Conservation (phyloP, 2,797 vertebrate genomes). For the Eremophila alpestris region DNA sequence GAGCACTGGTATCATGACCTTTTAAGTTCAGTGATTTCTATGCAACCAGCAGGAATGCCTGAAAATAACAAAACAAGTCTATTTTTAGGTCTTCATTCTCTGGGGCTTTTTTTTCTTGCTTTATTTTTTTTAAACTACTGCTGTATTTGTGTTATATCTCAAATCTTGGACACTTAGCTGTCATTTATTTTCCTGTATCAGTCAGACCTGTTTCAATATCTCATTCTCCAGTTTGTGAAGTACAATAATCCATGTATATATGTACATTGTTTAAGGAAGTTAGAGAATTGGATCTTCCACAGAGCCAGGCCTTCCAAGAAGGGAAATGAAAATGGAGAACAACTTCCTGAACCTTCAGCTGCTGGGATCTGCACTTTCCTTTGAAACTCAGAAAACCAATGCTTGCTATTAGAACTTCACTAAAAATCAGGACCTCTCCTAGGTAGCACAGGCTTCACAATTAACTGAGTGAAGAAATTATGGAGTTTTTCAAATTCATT, state of each 20-base stretch:
- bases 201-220: neutral
- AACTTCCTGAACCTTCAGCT: neutral
- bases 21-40: slow-evolving; percentile 15
- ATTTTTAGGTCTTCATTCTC: slow-evolving; percentile 4
- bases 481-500: neutral
- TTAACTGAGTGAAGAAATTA: neutral
- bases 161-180: neutral
- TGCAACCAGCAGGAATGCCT: neutral
- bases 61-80: slow-evolving; percentile 1
- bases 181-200: neutral
- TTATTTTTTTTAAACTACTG: neutral
- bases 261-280: neutral
- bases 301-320: neutral
- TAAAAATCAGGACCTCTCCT: neutral
- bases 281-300: neutral
- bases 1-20: neutral
- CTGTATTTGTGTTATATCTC: neutral
- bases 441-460: neutral
- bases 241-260: neutral
- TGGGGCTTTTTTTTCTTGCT: neutral
- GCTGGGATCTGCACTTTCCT: neutral
- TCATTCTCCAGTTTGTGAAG: neutral
- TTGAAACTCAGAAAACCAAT: neutral
- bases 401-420: neutral
- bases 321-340: neutral